Evolutionary conservation across 1,140 invertebrate species (phyloP).

Genomic region (Habropoda laboriosa): DNA sequence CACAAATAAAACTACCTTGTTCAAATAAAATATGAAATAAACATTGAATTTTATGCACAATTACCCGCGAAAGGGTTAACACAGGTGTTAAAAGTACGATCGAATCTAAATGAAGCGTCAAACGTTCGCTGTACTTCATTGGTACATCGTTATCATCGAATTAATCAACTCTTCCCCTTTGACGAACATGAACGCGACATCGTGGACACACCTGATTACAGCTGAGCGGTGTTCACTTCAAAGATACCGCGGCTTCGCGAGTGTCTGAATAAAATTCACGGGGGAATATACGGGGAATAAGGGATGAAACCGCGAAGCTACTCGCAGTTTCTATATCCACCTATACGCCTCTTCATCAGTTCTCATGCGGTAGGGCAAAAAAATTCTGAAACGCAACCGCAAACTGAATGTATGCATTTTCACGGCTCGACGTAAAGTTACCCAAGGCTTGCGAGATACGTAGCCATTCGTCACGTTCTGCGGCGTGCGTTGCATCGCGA

Average conservation of each 20-base stretch:
- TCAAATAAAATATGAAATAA: too few species aligned
- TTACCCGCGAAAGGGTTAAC: too few species aligned
- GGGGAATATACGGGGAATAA: too few species aligned
- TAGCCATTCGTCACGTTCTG: slow-evolving; percentile 37
- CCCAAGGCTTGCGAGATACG: background rate
- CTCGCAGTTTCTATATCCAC: too few species aligned
- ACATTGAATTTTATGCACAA: too few species aligned
- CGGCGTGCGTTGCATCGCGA: slow-evolving; percentile 23
- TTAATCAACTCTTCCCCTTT: background rate
- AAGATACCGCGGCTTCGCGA: too few species aligned
- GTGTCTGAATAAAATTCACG: too few species aligned
- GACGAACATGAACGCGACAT: background rate
- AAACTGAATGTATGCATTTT: slow-evolving; percentile 20
- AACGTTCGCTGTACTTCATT: background rate
- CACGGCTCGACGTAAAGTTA: background rate
- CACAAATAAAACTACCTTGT: too few species aligned
- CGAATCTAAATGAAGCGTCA: background rate
- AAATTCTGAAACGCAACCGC: background rate
- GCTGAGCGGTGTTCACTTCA: background rate
- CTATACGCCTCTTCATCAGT: background rate
- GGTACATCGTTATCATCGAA: background rate
- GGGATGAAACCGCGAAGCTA: background rate
- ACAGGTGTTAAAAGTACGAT: background rate
- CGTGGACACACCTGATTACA: background rate
- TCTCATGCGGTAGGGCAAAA: too few species aligned